Evolutionary conservation across 2,888 invertebrate species (phyloP).

Genomic region (Neuroscelio doddi): DNA sequence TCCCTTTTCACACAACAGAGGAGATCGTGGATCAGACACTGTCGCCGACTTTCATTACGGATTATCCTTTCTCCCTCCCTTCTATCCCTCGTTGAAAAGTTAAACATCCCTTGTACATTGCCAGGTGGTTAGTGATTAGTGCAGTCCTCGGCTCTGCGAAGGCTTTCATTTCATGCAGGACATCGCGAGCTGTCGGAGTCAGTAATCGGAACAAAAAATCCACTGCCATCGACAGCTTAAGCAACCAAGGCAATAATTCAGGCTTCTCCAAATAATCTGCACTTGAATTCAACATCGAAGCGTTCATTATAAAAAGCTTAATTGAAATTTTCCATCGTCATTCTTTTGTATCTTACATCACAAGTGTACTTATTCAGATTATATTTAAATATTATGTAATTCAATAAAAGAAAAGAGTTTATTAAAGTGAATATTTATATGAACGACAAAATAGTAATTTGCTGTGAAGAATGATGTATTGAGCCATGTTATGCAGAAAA

Average conservation of each 20-base stretch:
- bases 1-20: conserved; percentile 40
- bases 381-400: no score
- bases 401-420: no score
- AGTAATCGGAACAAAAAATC: conserved; percentile 20
- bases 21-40: conserved; percentile 53
- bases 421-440: no score
- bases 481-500: no score
- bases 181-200: conserved; percentile 23
- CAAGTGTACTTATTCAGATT: no score
- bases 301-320: no score
- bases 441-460: no score
- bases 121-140: conserved; percentile 42
- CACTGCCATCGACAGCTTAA: conserved; percentile 33
- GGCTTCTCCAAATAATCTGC: conserved; percentile 36
- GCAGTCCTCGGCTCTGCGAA: conserved; percentile 29
- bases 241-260: conserved; percentile 29
- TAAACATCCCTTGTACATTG: conserved; percentile 48
- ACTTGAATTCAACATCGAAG: conserved; percentile 16
- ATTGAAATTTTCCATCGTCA: no score
- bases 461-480: no score
- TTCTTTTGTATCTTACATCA: no score
- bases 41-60: conserved; percentile 54
- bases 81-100: conserved; percentile 47
- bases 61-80: conserved; percentile 49
- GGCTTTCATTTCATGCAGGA: conserved; percentile 38